phyloP scores from a whole-genome alignment of 2,888 invertebrate genomes.

The Molorchus minor region DNA sequence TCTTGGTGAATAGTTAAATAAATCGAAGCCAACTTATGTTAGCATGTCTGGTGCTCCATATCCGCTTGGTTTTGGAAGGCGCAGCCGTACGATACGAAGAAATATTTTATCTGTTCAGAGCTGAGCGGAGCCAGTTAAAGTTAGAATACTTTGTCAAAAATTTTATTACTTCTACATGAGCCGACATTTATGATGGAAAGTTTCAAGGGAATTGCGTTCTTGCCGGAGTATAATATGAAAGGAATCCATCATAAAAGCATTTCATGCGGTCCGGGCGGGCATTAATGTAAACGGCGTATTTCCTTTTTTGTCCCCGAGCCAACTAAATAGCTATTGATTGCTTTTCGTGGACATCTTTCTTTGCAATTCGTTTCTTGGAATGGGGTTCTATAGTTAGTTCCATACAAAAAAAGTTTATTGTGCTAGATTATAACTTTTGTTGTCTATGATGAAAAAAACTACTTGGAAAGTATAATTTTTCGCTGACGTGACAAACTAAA shows the following conservation, averaged over 20 bases:
- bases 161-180: constrained; percentile 52
- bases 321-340: constrained; percentile 55
- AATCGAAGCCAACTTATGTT: too few species aligned
- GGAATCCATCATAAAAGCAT: constrained; percentile 58
- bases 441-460: too few species aligned
- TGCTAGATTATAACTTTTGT: too few species aligned
- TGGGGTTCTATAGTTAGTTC: too few species aligned
- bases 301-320: constrained; percentile 54
- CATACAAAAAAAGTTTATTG: too few species aligned
- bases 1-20: too few species aligned
- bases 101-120: constrained; percentile 1
- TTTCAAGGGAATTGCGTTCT: constrained; percentile 54
- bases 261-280: constrained; percentile 52
- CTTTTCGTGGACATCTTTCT: constrained; percentile 22
- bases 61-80: too few species aligned
- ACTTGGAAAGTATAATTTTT: too few species aligned
- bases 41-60: too few species aligned
- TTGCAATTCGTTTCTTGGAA: constrained; percentile 3
- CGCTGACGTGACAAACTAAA: too few species aligned
- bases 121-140: constrained; percentile 17
- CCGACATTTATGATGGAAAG: constrained; percentile 52
- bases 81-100: not conserved
- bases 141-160: constrained; percentile 54
- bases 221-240: constrained; percentile 51
- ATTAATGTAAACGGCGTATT: constrained; percentile 58